A percentile compares a stretch with the other conserved stretches of the same genome.
Evolutionary conservation across 2,888 invertebrate species (phyloP).

Genomic region (Euzetes globulus): DNA sequence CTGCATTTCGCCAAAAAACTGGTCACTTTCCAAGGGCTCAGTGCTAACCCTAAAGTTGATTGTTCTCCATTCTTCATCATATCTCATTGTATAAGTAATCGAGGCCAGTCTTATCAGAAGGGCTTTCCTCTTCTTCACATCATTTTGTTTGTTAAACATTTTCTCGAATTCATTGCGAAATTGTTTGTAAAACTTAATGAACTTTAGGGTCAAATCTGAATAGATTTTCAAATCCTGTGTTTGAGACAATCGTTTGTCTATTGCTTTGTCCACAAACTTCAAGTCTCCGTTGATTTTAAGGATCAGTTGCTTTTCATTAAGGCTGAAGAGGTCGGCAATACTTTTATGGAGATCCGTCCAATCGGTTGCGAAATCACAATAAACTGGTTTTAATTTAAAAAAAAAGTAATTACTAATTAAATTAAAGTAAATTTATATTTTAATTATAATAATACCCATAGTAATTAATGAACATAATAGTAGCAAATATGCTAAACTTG

Average conservation of each 20-base stretch:
- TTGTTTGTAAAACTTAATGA: background rate
- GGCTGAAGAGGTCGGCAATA: background rate
- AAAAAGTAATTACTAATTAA: no score
- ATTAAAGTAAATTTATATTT: no score
- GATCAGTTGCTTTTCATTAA: background rate
- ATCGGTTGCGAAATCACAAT: background rate
- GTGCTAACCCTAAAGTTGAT: background rate
- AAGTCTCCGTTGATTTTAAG: background rate
- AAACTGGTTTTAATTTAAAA: background rate
- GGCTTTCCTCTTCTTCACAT: background rate
- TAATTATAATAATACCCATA: no score
- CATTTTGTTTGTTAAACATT: background rate
- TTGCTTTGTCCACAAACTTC: background rate
- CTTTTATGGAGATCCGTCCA: background rate
- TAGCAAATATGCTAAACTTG: no score
- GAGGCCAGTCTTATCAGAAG: background rate
- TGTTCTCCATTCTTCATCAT: background rate
- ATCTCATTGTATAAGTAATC: background rate
- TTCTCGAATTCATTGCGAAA: constrained; percentile 13
- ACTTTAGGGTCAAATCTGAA: background rate
- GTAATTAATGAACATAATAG: no score
- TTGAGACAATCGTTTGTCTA: background rate
- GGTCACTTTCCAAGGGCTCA: background rate
- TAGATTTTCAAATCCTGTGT: background rate
- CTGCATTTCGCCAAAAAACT: background rate